These are phyloP conservation scores for Diarsia rubi DNA, from an alignment of 2,888 invertebrate genomes.

Conservation along the genomic window DNA sequence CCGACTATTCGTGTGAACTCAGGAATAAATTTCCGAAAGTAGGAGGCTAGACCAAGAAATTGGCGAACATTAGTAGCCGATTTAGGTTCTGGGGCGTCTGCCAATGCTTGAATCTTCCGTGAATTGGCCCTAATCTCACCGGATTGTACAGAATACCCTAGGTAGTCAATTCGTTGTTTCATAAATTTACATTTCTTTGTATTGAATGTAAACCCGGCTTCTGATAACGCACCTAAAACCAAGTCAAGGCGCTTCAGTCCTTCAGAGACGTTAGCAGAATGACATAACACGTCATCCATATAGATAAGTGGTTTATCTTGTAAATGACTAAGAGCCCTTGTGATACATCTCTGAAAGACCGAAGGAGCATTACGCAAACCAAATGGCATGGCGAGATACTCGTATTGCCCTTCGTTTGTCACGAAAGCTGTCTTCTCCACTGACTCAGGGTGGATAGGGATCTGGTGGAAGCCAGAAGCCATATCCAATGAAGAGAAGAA, in stretches of 20 bases:
- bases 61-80: slow-evolving; percentile 56
- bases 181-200: slow-evolving; percentile 40
- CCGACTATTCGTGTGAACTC: background rate
- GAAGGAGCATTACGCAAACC: slow-evolving; percentile 63
- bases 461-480: slow-evolving; percentile 56
- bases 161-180: slow-evolving; percentile 36
- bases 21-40: slow-evolving; percentile 56
- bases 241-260: slow-evolving; percentile 16
- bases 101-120: slow-evolving; percentile 54
- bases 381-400: slow-evolving; percentile 69
- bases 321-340: slow-evolving; percentile 10
- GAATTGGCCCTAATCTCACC: slow-evolving; percentile 59
- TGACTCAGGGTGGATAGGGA: slow-evolving; percentile 55
- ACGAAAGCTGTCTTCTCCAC: slow-evolving; percentile 69
- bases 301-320: background rate
- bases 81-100: slow-evolving; percentile 37
- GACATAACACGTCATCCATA: slow-evolving; percentile 6
- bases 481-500: slow-evolving; percentile 33
- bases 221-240: slow-evolving; percentile 34
- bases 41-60: slow-evolving; percentile 57
- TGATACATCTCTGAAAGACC: slow-evolving; percentile 47
- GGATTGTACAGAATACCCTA: slow-evolving; percentile 42
- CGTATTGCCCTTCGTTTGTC: slow-evolving; percentile 53
- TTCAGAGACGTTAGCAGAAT: background rate
- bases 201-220: slow-evolving; percentile 56